Evolutionary conservation across 2,888 invertebrate species (phyloP), one percentile per base, ranked within the genome.

Genomic region (Mesopsocus fuscifrons): DNA sequence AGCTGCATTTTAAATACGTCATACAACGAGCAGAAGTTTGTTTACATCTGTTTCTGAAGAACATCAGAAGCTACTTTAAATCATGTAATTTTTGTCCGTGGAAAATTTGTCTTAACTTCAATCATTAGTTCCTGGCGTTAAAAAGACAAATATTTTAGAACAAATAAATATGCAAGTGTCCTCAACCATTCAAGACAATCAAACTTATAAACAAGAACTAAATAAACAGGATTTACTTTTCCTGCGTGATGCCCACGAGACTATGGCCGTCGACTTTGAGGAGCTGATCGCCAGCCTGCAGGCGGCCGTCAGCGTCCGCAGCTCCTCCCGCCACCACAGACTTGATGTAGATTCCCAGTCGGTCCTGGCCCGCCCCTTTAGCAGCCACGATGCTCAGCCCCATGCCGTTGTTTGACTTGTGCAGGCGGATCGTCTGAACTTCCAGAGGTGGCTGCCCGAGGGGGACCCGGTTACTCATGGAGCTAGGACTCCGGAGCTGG

Each of bases 311-410:
- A 45, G 80, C 77, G 58, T 87, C 87, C 2, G 88, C 88, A 45
- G 88, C 87, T 32, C 88, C 88, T 44, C 87, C 92, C 47, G 89
- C 79, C 31, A 98, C 95, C 21, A 98, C 95, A 16, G 94, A 94
- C 66, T 98, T 98, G 50, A 98, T 92, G 66, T 97, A 98, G 59
- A 98, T 98, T 35, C 98, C 97, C 47, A 91, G 68, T 52, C 88
- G 76, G 54, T 75, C 73, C 57, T 83, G 82, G 3, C 77, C 77
- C 41, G 77, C 74, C 18, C 82, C 82, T 72, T 92, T 92, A 20
- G 97, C 97, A 8, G 97, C 97, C 3, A 98, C 95, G 54, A 98
- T 98, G 57, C 94, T 95, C 53, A 98, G 72, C 9, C 98, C 98
- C 83, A 98, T 94, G 49, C 97, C 95, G 56, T 85, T 89, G 48